Evolutionary conservation across 2,797 vertebrate genomes (phyloP).

Genomic region (Epinephelus malabaricus): DNA sequence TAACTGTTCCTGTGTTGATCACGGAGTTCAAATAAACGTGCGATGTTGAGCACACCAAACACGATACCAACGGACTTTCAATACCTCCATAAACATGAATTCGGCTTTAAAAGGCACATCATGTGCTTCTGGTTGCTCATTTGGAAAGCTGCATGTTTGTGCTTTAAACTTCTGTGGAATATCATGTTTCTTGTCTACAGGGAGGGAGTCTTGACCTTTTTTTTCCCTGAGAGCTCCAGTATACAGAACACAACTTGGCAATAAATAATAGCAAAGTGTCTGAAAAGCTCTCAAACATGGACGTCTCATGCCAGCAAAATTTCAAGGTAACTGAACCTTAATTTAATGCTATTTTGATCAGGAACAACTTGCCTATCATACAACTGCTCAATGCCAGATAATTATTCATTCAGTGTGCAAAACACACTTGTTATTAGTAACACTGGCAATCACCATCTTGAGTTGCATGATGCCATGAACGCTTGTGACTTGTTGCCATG

Average conservation of each 20-base stretch:
- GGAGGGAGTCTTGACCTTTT: neutral
- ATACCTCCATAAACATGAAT: slow-evolving; percentile 16
- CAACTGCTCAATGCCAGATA: slow-evolving; percentile 32
- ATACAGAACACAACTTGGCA: slow-evolving; percentile 19
- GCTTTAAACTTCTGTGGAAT: slow-evolving; percentile 2
- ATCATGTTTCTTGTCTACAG: slow-evolving; percentile 7
- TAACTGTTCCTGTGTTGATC: slow-evolving; percentile 33
- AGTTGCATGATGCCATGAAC: slow-evolving; percentile 41
- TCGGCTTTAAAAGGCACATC: slow-evolving; percentile 18
- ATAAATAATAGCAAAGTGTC: slow-evolving; percentile 1
- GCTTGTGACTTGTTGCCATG: slow-evolving; percentile 62
- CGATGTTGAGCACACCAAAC: neutral
- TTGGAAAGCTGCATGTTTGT: slow-evolving; percentile 7
- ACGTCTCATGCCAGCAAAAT: slow-evolving; percentile 11
- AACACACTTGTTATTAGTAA: slow-evolving; percentile 41
- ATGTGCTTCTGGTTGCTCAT: slow-evolving; percentile 19
- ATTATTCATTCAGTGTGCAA: slow-evolving; percentile 36
- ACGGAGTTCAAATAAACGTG: slow-evolving; percentile 31
- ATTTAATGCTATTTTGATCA: slow-evolving; percentile 47
- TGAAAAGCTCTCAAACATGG: slow-evolving; percentile 30
- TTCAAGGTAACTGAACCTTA: slow-evolving; percentile 34
- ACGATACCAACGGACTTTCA: slow-evolving; percentile 21
- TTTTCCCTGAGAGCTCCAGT: neutral
- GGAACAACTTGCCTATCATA: slow-evolving; percentile 22
- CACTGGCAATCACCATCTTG: slow-evolving; percentile 38